These are phyloP conservation scores for Huso huso DNA, from an alignment of 2,797 vertebrate species.

Conservation along the genomic window DNA sequence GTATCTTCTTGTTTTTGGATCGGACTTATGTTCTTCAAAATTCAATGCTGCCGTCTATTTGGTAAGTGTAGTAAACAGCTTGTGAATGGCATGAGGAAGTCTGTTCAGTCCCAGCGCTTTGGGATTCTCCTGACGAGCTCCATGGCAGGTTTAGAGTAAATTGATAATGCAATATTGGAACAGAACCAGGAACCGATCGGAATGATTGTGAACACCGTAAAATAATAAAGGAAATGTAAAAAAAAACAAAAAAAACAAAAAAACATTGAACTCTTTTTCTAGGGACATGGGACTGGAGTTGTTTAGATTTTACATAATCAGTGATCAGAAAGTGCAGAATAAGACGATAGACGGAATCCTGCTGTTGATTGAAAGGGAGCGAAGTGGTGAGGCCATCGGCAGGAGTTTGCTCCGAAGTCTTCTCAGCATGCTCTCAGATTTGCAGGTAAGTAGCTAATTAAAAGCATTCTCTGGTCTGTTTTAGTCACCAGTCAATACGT, in stretches of 20 bases:
- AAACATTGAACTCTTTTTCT: conserved; percentile 28
- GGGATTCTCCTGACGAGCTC: too few species aligned
- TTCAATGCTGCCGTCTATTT: conserved; percentile 98
- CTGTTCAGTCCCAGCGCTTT: too few species aligned
- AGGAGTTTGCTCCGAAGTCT: conserved; percentile 91
- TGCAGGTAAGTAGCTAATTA: conserved; percentile 68
- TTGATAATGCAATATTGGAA: too few species aligned
- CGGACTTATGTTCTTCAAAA: conserved; percentile 98
- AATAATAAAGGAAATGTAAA: too few species aligned
- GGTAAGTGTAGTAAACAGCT: conserved; percentile 60
- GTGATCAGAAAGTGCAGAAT: conserved; percentile 94
- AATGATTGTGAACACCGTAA: too few species aligned
- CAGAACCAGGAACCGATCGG: too few species aligned
- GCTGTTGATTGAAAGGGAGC: conserved; percentile 88
- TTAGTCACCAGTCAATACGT: too few species aligned
- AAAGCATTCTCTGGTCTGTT: too few species aligned
- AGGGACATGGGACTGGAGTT: conserved; percentile 99
- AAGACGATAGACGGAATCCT: conserved; percentile 97
- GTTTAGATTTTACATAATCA: conserved; percentile 97
- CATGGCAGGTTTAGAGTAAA: too few species aligned
- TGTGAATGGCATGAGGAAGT: too few species aligned
- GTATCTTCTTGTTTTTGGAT: conserved; percentile 99
- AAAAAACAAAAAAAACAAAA: too few species aligned
- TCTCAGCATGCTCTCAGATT: conserved; percentile 95
- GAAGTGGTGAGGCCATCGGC: conserved; percentile 91